phyloP scores from a whole-genome alignment of 2,113 vertebrate species.

The Sander vitreus region DNA sequence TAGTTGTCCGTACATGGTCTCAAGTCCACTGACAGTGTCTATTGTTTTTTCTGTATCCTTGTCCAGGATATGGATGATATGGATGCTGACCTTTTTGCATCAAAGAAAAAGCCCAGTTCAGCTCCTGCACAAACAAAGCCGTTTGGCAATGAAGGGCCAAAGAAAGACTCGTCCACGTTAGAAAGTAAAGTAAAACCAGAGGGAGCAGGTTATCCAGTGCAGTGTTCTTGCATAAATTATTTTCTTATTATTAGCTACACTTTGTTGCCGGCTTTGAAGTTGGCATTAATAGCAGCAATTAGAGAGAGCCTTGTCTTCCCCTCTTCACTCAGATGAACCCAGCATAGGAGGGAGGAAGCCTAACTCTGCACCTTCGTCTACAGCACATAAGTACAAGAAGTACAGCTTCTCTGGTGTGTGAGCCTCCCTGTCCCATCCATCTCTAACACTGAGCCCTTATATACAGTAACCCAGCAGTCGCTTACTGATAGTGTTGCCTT shows the following conservation, averaged over 20 bases:
- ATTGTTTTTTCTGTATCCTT: not conserved
- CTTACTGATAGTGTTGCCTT: slow-evolving; percentile 20
- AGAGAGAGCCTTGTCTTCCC: slow-evolving; percentile 23
- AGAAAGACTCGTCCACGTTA: slow-evolving; percentile 37
- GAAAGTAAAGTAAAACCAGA: slow-evolving; percentile 39
- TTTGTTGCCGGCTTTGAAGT: slow-evolving; percentile 43
- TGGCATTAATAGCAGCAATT: slow-evolving; percentile 18
- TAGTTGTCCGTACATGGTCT: not conserved
- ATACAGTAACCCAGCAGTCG: too few relatives aligned
- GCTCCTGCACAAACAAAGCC: slow-evolving; percentile 74
- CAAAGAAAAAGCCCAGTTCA: slow-evolving; percentile 78
- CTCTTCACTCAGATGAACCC: slow-evolving; percentile 64
- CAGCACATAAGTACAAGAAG: slow-evolving; percentile 77
- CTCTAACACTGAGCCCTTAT: not conserved
- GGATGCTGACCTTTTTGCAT: slow-evolving; percentile 87
- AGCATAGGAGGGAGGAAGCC: slow-evolving; percentile 71
- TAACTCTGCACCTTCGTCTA: slow-evolving; percentile 62
- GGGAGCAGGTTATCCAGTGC: slow-evolving; percentile 56
- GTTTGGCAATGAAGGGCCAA: slow-evolving; percentile 50
- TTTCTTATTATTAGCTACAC: slow-evolving; percentile 33
- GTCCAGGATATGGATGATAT: slow-evolving; percentile 88
- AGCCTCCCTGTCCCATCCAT: not conserved
- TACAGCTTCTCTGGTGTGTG: slow-evolving; percentile 86
- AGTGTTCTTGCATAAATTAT: slow-evolving; percentile 32
- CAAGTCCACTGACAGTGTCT: not conserved